phyloP scores from a whole-genome alignment of 1,140 invertebrate species.

The Drosophila littoralis region DNA sequence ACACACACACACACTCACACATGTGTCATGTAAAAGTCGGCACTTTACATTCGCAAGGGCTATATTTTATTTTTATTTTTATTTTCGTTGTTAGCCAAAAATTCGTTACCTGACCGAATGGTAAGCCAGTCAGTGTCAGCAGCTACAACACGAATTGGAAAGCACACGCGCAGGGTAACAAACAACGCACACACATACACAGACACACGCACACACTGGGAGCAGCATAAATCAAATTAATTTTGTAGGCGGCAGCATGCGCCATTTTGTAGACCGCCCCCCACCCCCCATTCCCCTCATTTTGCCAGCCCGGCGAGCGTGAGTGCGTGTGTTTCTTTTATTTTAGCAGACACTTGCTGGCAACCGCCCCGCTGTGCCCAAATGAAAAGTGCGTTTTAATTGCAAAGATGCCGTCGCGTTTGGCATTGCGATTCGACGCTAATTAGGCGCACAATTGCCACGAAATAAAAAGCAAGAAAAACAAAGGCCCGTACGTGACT shows the following conservation, averaged over 20 bases:
- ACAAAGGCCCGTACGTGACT: constrained; percentile 75
- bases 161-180: constrained; percentile 46
- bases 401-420: constrained; percentile 72
- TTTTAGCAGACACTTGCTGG: constrained; percentile 15
- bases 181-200: constrained; percentile 10
- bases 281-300: no score
- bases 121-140: constrained; percentile 28
- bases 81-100: constrained; percentile 75
- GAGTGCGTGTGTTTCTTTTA: constrained; percentile 19
- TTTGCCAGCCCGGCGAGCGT: neutral
- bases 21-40: constrained; percentile 75
- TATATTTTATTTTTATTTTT: constrained; percentile 81
- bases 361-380: neutral
- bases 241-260: constrained; percentile 75
- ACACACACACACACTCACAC: constrained; percentile 27
- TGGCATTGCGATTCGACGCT: constrained; percentile 69
- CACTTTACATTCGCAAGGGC: constrained; percentile 76
- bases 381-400: constrained; percentile 79
- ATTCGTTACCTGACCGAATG: constrained; percentile 67
- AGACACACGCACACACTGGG: constrained; percentile 33
- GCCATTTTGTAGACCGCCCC: constrained; percentile 59
- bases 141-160: constrained; percentile 47
- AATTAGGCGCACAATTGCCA: constrained; percentile 81
- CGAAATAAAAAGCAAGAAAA: constrained; percentile 78
- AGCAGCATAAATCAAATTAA: constrained; percentile 81